Evolutionary conservation across 1,140 invertebrate species (phyloP).

Genomic region (Ostrea denselamellosa): DNA sequence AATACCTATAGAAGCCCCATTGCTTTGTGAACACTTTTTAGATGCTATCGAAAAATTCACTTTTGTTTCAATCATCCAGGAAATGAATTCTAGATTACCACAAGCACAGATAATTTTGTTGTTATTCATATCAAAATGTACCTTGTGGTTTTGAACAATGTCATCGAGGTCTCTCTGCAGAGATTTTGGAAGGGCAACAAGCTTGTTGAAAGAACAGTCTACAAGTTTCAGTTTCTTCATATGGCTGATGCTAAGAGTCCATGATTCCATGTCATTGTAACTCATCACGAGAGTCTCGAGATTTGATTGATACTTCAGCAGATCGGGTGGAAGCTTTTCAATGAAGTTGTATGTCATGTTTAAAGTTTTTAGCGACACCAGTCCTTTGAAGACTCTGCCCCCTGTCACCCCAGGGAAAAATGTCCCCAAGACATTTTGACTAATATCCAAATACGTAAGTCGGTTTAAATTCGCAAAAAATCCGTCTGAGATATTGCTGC

Average conservation of each 20-base stretch:
- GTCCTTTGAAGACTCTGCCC: not conserved
- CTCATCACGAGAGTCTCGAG: not conserved
- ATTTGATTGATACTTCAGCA: constrained; percentile 1
- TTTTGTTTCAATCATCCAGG: not conserved
- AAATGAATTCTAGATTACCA: not conserved
- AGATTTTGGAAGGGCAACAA: not conserved
- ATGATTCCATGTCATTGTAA: not conserved
- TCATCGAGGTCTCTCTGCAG: not conserved
- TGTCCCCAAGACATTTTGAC: not conserved
- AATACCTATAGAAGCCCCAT: not conserved
- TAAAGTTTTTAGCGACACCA: not conserved
- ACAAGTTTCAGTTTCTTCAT: not conserved
- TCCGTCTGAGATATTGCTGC: not conserved
- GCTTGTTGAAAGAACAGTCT: constrained; percentile 11
- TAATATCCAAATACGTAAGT: not conserved
- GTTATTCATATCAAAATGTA: not conserved
- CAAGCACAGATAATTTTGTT: not conserved
- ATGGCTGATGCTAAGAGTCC: constrained; percentile 3
- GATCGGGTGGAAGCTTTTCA: not conserved
- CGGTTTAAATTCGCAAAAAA: not conserved
- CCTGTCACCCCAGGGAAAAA: not conserved
- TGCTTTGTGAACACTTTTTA: not conserved
- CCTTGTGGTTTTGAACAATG: not conserved
- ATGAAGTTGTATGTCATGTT: not conserved
- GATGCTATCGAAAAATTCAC: not conserved